Evolutionary conservation across 1,140 invertebrate genomes (phyloP), one percentile per base, ranked within the genome.

Genomic region (Drosophila cardini): DNA sequence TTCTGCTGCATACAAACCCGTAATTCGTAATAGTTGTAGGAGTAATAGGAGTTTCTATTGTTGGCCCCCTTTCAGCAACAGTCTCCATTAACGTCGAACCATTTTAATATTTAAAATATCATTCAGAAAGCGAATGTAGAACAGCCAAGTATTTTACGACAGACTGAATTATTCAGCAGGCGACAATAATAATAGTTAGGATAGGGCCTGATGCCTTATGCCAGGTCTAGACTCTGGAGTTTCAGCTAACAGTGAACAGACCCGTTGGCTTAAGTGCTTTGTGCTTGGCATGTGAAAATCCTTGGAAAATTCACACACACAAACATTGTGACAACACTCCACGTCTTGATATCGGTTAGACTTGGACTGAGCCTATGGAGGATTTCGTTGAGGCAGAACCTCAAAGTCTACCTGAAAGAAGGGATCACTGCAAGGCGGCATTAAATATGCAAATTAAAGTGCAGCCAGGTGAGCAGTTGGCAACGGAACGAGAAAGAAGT

Each of bases 71-170:
- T 50, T 11, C 11, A 9, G 11, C 32, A 18, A 8, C 32, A 4
- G 18, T 57, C 56, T 21, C 40, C 46, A 56, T 70, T 74, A 50
- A 30, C 34, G 58, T 68, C 18, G 48, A 76, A 79, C 68, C 80
- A 67, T 85, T 80, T 84, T 62, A 84, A 84, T 80, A 85, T 80
- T 84, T 84, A 80, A 80, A 80, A 80, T 74, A 77, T 76, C 57
- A 80, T 80, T 76, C 64, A 64, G 53, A 72, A 46, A 74, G 43
- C 36, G 16, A 62, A 62, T 70, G 64, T 43, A 58, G 72, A 62
- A 5, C 50, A 55, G 60, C 8, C 48, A 45, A 52, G 45, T 58
- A 67, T 58, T 72, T 67, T 67, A 65, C 45, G 53, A 55, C 18
- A 36, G 21, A 32, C 13, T 36, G 26, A 72, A 76, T 72, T 61